Conservation (phyloP, 2,888 invertebrate genomes). For the Loripinus fragilis region DNA sequence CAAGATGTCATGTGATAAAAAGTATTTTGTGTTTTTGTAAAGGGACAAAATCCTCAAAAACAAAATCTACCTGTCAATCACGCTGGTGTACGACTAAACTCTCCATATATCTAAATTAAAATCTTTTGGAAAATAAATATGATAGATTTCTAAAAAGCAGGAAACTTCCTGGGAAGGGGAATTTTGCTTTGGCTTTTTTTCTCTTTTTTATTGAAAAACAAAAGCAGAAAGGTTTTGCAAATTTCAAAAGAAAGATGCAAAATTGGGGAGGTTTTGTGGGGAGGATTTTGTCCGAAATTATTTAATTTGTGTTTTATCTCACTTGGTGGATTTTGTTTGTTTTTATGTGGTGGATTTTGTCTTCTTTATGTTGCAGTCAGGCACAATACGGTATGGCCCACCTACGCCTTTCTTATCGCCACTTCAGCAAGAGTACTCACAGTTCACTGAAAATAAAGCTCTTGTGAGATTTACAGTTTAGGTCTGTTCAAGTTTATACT, state of each 20-base stretch:
- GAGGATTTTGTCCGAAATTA: constrained; percentile 1
- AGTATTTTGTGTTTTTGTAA: neutral
- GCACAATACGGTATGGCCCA: constrained; percentile 74
- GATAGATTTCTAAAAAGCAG: too few relatives aligned
- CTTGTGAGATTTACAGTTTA: constrained; percentile 71
- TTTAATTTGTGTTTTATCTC: neutral
- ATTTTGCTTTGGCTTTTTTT: too few relatives aligned
- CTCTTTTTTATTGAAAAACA: too few relatives aligned
- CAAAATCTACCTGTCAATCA: neutral
- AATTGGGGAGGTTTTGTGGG: neutral
- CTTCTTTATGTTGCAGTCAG: constrained; percentile 72
- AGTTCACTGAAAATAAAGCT: constrained; percentile 63
- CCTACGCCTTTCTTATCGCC: constrained; percentile 78
- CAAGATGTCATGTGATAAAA: too few relatives aligned
- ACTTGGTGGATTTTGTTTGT: neutral
- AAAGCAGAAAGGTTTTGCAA: too few relatives aligned
- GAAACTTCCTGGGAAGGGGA: too few relatives aligned
- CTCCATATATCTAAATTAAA: too few relatives aligned
- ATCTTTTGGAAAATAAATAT: too few relatives aligned
- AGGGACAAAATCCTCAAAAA: constrained; percentile 18
- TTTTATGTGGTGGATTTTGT: constrained; percentile 4
- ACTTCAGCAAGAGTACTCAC: constrained; percentile 78
- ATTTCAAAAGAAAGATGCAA: too few relatives aligned
- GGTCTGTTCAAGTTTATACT: constrained; percentile 50
- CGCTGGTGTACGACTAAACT: too few relatives aligned